These are phyloP conservation scores for Poicephalus meyeri DNA, from an alignment of 2,113 vertebrate genomes.

Conservation along the genomic window DNA sequence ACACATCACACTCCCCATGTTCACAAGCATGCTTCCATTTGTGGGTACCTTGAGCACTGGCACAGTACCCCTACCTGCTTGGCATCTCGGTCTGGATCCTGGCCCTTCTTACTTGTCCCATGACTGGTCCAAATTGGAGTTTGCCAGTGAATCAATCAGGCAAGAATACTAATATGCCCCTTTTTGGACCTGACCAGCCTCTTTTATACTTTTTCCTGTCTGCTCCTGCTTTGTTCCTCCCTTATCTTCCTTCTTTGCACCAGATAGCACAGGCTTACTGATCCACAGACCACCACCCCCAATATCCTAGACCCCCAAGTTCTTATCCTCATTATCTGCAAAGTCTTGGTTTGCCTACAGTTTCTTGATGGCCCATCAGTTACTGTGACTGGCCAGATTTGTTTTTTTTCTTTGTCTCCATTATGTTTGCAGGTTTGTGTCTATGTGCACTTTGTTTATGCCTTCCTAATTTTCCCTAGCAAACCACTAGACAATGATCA, in stretches of 20 bases:
- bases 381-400: background rate
- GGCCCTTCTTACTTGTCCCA: accelerated
- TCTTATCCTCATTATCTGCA: background rate
- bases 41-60: background rate
- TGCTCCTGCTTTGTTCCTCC: background rate
- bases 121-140: background rate
- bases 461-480: background rate
- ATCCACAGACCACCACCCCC: accelerated
- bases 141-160: background rate
- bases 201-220: background rate
- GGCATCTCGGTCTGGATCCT: accelerated
- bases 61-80: accelerated
- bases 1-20: background rate
- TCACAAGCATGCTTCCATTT: background rate
- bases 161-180: accelerated
- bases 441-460: background rate
- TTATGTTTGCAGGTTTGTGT: background rate
- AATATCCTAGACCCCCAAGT: background rate
- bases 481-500: background rate
- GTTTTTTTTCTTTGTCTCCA: background rate
- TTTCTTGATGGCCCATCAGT: background rate
- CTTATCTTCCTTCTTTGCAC: background rate
- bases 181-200: accelerated
- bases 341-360: background rate
- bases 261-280: background rate